phyloP scores from a whole-genome alignment of 2,888 invertebrate genomes.

The Philereme vetulata region DNA sequence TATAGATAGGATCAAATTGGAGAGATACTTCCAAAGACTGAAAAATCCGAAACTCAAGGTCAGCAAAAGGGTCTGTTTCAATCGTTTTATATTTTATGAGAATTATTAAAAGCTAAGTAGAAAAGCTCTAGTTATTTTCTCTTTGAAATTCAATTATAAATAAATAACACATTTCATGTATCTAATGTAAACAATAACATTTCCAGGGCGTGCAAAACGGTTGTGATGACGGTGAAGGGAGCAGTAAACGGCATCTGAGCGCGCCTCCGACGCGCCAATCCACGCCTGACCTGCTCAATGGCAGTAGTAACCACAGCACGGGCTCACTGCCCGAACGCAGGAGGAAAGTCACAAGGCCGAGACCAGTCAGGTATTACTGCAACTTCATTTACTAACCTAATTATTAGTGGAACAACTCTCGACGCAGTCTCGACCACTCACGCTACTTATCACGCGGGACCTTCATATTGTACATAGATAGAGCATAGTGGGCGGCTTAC shows the following conservation, averaged over 20 bases:
- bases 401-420: background rate
- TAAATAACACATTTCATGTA: background rate
- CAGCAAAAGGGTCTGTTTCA: slow-evolving; percentile 84
- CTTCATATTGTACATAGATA: background rate
- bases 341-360: slow-evolving; percentile 65
- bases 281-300: slow-evolving; percentile 76
- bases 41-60: slow-evolving; percentile 93
- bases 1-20: slow-evolving; percentile 98
- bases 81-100: slow-evolving; percentile 47
- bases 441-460: background rate
- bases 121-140: slow-evolving; percentile 24
- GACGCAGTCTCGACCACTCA: background rate
- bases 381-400: background rate
- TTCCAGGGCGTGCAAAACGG: slow-evolving; percentile 60
- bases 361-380: slow-evolving; percentile 56
- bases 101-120: slow-evolving; percentile 29
- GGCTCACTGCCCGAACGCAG: slow-evolving; percentile 76
- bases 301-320: slow-evolving; percentile 80
- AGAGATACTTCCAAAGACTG: slow-evolving; percentile 97
- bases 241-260: slow-evolving; percentile 70
- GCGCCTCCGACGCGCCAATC: slow-evolving; percentile 77
- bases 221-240: slow-evolving; percentile 68
- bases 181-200: slow-evolving; percentile 11
- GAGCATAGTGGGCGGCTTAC: background rate
- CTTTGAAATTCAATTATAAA: background rate